Conservation (phyloP, 2,113 vertebrate genomes). For the Calidris pygmaea region DNA sequence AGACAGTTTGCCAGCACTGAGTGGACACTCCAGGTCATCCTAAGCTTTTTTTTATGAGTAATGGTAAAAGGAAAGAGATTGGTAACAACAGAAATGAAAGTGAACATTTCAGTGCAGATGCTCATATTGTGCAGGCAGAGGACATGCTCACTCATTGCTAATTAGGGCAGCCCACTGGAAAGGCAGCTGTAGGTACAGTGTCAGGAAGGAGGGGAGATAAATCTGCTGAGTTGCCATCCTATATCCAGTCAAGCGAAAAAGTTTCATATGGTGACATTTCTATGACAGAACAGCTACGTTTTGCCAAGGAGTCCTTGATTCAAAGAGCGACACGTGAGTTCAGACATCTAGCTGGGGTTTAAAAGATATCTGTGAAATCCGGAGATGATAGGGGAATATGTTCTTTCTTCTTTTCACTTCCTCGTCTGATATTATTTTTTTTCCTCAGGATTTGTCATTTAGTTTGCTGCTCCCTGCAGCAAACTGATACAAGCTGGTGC, state of each 20-base stretch:
- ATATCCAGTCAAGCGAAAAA: background rate
- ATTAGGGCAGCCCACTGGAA: background rate
- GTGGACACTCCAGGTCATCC: background rate
- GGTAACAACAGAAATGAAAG: background rate
- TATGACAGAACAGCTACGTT: background rate
- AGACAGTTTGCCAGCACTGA: background rate
- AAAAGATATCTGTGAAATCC: background rate
- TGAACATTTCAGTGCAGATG: background rate
- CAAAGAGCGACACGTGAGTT: background rate
- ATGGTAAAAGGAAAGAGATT: background rate
- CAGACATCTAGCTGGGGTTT: background rate
- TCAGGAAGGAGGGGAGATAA: background rate
- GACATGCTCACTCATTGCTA: background rate
- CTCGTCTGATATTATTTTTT: background rate
- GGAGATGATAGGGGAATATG: background rate
- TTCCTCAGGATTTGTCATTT: background rate
- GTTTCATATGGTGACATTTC: background rate
- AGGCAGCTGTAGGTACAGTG: background rate
- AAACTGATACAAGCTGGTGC: background rate
- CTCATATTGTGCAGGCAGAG: background rate
- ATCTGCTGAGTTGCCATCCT: background rate
- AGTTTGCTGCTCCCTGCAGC: background rate
- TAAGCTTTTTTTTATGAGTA: background rate
- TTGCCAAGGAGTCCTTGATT: background rate
- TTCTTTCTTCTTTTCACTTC: background rate